Base-by-base conservation (phyloP, 2,797 vertebrate species). In the Macrochelys suwanniensis region DNA sequence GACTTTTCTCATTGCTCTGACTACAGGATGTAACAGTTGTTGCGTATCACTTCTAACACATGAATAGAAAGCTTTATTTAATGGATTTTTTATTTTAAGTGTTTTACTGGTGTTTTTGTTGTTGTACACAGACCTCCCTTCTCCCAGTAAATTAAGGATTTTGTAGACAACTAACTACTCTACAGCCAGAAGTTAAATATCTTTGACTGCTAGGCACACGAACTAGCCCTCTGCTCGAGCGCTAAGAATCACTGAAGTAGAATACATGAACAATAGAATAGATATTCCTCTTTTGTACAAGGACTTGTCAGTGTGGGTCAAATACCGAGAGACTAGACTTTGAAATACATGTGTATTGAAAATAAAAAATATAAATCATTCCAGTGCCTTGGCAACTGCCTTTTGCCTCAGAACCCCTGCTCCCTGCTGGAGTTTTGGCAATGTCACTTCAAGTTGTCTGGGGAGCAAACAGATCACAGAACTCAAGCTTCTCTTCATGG, bases 81-180 rank as follows among this genome's bases (percentile, higher is more conserved):
- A 68, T 54, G 26, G 25, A 88, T 92, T 93, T 50, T 81, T 83
- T n/a, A 19, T 45, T 93, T 96, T 84, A 16, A 90, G 56, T 96
- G 33, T 50, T 93, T 89, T 65, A 86, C 28, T 92, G 80, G 28
- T 92, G 92, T 89, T 68, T 78, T 71, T 65, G 16, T 3, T 91
- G 94, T 95, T 94, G 94, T 82, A 85, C 82, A 47, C 4, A 89
- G 26, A 28, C 82, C 28, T 97, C 49, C 80, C 65, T 90, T 95
- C 89, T 23, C 80, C 6, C 54, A 49, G 80, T 96, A 91, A 97
- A 96, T 96, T 93, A 96, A 96, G 93, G 95, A 95, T 97, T 96
- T 95, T 90, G 92, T 89, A 92, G 90, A 93, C 78, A 95, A 95
- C 95, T 95, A 96, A 90, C 71, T 68, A 25, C 59, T 92, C 49